Evolutionary conservation across 2,113 vertebrate genomes (phyloP).

Genomic region (Notarius lentiginosus): DNA sequence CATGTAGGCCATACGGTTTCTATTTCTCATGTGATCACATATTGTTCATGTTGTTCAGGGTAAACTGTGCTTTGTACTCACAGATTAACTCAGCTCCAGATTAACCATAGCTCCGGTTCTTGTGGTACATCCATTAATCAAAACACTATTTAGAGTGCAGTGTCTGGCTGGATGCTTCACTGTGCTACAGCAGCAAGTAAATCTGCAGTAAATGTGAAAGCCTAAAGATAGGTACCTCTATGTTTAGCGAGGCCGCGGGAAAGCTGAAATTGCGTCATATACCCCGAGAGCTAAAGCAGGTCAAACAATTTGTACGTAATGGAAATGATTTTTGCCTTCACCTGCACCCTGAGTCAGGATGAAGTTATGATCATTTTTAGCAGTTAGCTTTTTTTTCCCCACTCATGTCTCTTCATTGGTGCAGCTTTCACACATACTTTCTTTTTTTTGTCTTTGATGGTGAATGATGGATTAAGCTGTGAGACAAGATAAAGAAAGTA

Average conservation of each 20-base stretch:
- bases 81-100: neutral
- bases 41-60: neutral
- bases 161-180: constrained; percentile 53
- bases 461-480: constrained; percentile 6
- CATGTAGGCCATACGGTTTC: neutral
- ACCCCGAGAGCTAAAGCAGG: constrained; percentile 59
- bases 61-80: neutral
- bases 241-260: constrained; percentile 67
- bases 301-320: constrained; percentile 57
- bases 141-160: neutral
- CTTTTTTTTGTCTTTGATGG: neutral
- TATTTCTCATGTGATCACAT: neutral
- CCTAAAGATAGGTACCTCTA: constrained; percentile 71
- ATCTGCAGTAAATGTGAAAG: constrained; percentile 68
- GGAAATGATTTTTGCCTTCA: constrained; percentile 40
- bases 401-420: constrained; percentile 36
- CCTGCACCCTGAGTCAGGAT: constrained; percentile 49
- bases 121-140: neutral
- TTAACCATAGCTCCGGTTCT: neutral
- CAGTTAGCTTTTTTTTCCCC: constrained; percentile 45
- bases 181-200: constrained; percentile 62
- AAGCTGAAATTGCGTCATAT: constrained; percentile 63
- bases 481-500: constrained; percentile 12
- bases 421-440: constrained; percentile 50
- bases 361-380: constrained; percentile 52